Evolutionary conservation across 2,888 invertebrate species (phyloP), one percentile per base, ranked within the genome.

Genomic region (Deilephila porcellus): DNA sequence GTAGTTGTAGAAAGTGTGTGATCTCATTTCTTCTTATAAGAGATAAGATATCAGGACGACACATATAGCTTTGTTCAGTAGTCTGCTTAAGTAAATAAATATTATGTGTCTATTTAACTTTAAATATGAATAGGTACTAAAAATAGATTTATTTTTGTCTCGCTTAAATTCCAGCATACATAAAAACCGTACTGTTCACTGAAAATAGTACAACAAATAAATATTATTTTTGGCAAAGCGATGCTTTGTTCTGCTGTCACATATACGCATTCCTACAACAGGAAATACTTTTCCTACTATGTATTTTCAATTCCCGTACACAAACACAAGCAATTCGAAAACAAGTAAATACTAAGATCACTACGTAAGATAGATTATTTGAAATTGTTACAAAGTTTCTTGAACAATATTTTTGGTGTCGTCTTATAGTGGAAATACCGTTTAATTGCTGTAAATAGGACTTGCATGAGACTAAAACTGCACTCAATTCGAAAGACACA

Each of bases 1-100:
- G 11, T 45, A 32, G 34, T n/a, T 14, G 20, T 20, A 64, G 8
- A 20, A 8, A n/a, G 37, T 45, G 20, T 4, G 14, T 67, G 67
- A 67, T 67, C 25, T 67, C 67, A 67, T 52, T 67, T 67, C 52
- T 67, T 45, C 45, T 45, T 20, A 52, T 52, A 67, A 6, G 11
- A 67, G 67, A 67, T 67, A 67, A 67, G 67, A 52, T 67, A 67
- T 67, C 63, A n/a, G 19, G 52, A 52, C 14, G 52, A 52, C 67
- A 67, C 67, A 52, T 67, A 45, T 67, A 14, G 45, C 67, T 67
- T 45, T 52, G 45, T 45, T 25, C 5, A 17, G 17, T 52, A 52
- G 25, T 64, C 45, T 45, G 5, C 6, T 17, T 67, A 67, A 19
- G 17, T 1, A 45, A n/a, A 64, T 34, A 34, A 8, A 25, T 29